Base-by-base conservation (phyloP, 1,140 invertebrate species). In the Drosophila trapezifrons region DNA sequence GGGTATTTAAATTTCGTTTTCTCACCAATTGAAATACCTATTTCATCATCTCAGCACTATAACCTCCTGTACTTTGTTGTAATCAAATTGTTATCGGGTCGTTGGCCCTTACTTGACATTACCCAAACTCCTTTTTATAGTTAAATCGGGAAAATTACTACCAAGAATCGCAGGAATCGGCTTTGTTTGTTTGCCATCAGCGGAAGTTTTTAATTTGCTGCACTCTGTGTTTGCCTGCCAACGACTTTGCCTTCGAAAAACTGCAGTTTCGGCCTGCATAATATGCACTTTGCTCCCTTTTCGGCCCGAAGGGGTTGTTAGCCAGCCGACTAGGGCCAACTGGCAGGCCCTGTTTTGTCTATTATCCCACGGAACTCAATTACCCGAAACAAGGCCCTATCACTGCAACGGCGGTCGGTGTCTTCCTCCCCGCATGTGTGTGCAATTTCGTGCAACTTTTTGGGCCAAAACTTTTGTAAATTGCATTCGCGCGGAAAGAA, bases 141-240 rank as follows among this genome's bases (percentile, higher is more conserved):
- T 82, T 51, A 29, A n/a, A n/a, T n/a, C n/a, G 54, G 45, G 47
- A 52, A 78, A 87, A 87, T 82, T 86, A 79, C 84, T 10, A 49
- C 66, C 78, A 87, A 83, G 83, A 86, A 86, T 83, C 71, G 55
- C n/a, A 49, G 20, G 54, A 17, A 15, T 59, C 58, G 62, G 60
- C 60, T 65, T 76, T 81, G 82, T 86, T 86, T 87, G 79, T 87
- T 82, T 82, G 35, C 83, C 78, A 86, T 75, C 82, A 83, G 69
- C 87, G 56, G 80, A 87, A 87, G 79, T 86, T 86, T 86, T 86
- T 86, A 86, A 86, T 87, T 86, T 86, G 79, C 66, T 49, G 54
- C 73, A 38, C 45, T 38, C 45, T 29, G 13, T 20, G 49, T 2
- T 6, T 35, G 49, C 58, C 47, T 64, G 52, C 72, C 49, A 60